Percentiles rank a stretch among this genome's conserved stretches.
Evolutionary conservation across 2,113 vertebrate species (phyloP).

Genomic region (Orycteropus afer): DNA sequence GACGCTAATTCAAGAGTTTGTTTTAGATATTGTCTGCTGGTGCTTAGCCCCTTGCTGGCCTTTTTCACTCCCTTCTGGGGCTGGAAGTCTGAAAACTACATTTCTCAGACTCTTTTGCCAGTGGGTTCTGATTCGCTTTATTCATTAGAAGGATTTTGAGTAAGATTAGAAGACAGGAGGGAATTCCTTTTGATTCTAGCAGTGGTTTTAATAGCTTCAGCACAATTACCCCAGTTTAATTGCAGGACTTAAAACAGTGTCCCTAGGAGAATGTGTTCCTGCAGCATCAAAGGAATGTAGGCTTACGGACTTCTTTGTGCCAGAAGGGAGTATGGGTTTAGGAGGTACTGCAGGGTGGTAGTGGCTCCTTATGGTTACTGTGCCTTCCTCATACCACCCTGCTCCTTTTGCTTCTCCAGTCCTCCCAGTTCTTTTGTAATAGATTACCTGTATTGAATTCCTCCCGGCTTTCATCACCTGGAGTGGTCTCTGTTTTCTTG

Average conservation of each 20-base stretch:
- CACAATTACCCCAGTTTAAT: not conserved
- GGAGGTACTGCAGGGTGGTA: not conserved
- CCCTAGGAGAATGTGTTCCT: not conserved
- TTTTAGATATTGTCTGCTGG: not conserved
- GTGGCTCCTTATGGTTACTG: not conserved
- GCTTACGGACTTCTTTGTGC: not conserved
- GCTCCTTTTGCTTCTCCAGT: not conserved
- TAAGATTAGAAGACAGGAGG: not conserved
- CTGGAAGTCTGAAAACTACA: not conserved
- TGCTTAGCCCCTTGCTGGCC: not conserved
- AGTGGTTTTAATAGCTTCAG: not conserved
- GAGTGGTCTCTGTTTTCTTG: slow-evolving; percentile 50
- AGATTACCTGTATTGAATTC: not conserved
- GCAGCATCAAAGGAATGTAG: not conserved
- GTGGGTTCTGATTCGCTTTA: not conserved
- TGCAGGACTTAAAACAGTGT: not conserved
- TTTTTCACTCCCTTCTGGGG: not conserved
- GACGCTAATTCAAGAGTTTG: not conserved
- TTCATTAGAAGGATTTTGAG: not conserved
- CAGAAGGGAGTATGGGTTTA: not conserved
- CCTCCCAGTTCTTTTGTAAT: not conserved
- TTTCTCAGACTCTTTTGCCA: too few relatives aligned
- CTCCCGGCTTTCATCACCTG: not conserved
- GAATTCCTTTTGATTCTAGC: not conserved
- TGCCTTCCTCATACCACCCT: not conserved